Evolutionary conservation across 1,140 invertebrate species (phyloP).

Genomic region (Caenorhabditis tropicalis): DNA sequence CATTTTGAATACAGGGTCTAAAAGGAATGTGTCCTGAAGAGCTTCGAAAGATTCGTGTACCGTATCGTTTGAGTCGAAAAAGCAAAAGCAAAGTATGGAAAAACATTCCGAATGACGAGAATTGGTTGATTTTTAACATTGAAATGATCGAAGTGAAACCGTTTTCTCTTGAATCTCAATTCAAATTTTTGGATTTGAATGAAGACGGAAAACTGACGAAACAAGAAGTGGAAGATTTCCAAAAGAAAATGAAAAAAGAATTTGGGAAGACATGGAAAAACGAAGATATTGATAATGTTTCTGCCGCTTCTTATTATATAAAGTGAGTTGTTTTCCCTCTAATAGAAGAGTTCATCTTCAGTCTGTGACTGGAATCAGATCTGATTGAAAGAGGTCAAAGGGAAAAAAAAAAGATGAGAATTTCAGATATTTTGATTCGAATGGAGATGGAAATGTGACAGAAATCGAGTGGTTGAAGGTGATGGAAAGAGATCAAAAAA

Average conservation of each 20-base stretch:
- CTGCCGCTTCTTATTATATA: constrained; percentile 68
- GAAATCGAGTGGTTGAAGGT: constrained; percentile 61
- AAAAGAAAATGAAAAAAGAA: constrained; percentile 66
- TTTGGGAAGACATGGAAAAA: constrained; percentile 70
- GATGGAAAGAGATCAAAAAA: constrained; percentile 63
- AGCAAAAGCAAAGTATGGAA: constrained; percentile 72
- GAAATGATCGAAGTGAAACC: constrained; percentile 67
- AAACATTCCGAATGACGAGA: constrained; percentile 69
- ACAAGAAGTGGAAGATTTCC: constrained; percentile 62
- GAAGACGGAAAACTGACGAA: constrained; percentile 65
- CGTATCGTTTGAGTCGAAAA: constrained; percentile 68
- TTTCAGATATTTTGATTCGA: constrained; percentile 68
- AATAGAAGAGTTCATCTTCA: no score
- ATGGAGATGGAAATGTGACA: constrained; percentile 61
- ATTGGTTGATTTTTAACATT: constrained; percentile 68
- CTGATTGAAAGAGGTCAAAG: no score
- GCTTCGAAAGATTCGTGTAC: constrained; percentile 67
- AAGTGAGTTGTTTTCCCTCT: constrained; percentile 57
- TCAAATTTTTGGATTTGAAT: constrained; percentile 67
- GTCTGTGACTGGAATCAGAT: no score
- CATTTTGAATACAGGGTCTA: constrained; percentile 58
- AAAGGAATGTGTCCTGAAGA: constrained; percentile 69
- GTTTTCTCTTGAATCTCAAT: constrained; percentile 65
- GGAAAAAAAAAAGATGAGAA: background rate
- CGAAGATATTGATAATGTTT: constrained; percentile 69